Evolutionary conservation across 1,140 invertebrate genomes (phyloP), one percentile per base, ranked within the genome.

Genomic region (Medauroidea extradentata): DNA sequence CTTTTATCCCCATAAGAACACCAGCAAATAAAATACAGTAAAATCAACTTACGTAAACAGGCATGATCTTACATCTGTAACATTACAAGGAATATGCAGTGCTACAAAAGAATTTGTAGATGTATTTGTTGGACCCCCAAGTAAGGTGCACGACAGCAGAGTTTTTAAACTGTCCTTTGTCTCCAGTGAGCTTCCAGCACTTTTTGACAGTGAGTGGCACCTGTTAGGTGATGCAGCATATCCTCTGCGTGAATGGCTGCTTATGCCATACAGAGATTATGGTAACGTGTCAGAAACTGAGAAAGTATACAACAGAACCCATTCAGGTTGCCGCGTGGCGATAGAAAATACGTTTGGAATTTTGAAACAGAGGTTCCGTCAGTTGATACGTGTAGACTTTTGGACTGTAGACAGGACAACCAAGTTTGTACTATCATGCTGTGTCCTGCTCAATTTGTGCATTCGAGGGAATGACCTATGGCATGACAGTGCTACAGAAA

Each of bases 161-260:
- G 64, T 71, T 2, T 67, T 66, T 24, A 55, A 41, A 29, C 25
- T 66, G 43, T 67, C 66, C 11, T 62, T 63, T 43, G 29, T 66
- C 18, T 46, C 9, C 44, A 8, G 34, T 27, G 11, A 61, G 54
- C 39, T 68, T 52, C 29, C 29, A 34, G 4, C 29, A 7, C 29
- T 34, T 34, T 34, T 4, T 34, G 29, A 34, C 5, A n/a, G 43
- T 57, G 44, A 52, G 62, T 64, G 60, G 38, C 67, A 71, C 46
- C 46, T 75, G 18, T 18, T 76, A 14, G 73, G 67, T 23, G 72
- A 75, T 69, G 52, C 50, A 19, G 71, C 72, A 16, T 76, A 73
- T 59, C 68, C 71, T 1, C 48, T 72, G 19, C 55, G 51, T 23
- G 49, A 61, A 41, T 68, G 64, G 53, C 18, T 76, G 7, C 34